phyloP scores from a whole-genome alignment of 1,140 invertebrate genomes.

The Schlechtendalia chinensis region DNA sequence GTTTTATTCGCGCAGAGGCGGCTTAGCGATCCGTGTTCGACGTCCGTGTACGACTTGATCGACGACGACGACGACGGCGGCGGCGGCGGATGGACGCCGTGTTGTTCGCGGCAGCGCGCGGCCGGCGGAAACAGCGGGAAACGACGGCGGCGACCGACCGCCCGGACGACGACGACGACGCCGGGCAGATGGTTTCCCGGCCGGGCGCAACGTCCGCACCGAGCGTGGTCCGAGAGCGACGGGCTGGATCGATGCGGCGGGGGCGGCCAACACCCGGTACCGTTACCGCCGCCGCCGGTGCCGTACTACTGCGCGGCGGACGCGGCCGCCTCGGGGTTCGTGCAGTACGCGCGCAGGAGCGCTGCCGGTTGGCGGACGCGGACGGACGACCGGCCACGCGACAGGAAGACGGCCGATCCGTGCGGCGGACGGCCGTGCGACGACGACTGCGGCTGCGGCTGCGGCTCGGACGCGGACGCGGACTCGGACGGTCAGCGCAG shows the following conservation, averaged over 20 bases:
- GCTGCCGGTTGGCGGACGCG: neutral
- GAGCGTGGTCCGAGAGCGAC: constrained; percentile 18
- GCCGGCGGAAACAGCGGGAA: neutral
- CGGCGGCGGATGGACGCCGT: no score
- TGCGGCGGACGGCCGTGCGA: no score
- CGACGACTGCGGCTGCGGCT: no score
- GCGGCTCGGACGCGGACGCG: neutral
- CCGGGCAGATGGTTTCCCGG: neutral
- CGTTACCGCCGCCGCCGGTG: neutral
- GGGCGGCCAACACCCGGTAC: neutral
- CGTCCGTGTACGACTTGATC: neutral
- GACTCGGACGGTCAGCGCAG: neutral
- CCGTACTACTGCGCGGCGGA: constrained; percentile 19
- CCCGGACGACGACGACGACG: neutral
- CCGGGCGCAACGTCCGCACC: neutral
- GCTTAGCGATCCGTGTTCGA: constrained; percentile 22
- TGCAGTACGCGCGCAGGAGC: neutral
- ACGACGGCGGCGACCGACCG: neutral
- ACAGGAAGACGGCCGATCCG: neutral
- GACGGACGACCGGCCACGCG: neutral
- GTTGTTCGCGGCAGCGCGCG: neutral
- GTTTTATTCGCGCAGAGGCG: neutral
- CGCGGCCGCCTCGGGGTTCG: neutral
- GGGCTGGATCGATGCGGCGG: neutral
- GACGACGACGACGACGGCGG: neutral